Percentiles rank a stretch among this genome's conserved stretches.
Evolutionary conservation across 2,797 vertebrate genomes (phyloP).

Genomic region (Chaunax sp.): DNA sequence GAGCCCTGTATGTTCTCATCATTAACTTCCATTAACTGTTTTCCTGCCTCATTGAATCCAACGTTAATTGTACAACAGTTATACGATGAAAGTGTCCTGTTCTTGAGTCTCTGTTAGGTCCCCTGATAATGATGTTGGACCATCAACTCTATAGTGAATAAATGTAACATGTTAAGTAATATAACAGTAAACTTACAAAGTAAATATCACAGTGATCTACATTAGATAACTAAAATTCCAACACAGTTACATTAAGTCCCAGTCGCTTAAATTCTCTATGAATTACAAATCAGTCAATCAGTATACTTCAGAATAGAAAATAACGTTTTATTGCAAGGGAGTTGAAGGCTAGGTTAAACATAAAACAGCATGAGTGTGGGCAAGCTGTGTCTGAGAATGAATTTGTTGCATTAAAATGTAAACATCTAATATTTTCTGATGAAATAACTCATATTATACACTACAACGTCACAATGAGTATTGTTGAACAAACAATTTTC

Average conservation of each 20-base stretch:
- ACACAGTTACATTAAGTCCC: background rate
- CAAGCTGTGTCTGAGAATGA: constrained; percentile 1
- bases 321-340: background rate
- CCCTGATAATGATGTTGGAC: constrained; percentile 33
- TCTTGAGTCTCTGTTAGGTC: constrained; percentile 31
- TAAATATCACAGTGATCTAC: constrained; percentile 6
- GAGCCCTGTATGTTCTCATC: constrained; percentile 73
- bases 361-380: background rate
- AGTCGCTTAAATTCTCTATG: background rate
- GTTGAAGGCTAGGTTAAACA: constrained; percentile 4
- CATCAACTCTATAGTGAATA: constrained; percentile 12
- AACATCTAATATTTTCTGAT: constrained; percentile 38
- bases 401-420: constrained; percentile 20
- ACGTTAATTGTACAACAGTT: constrained; percentile 69
- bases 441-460: constrained; percentile 20
- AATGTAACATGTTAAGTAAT: background rate
- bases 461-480: constrained; percentile 13
- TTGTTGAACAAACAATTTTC: constrained; percentile 16
- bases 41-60: constrained; percentile 74
- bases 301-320: background rate
- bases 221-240: background rate
- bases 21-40: constrained; percentile 81
- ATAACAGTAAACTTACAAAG: background rate
- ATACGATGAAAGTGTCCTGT: constrained; percentile 67
- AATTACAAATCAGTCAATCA: constrained; percentile 13